These are phyloP conservation scores for Agapetus fuscipes DNA, from an alignment of 2,888 invertebrate species.

Conservation along the genomic window DNA sequence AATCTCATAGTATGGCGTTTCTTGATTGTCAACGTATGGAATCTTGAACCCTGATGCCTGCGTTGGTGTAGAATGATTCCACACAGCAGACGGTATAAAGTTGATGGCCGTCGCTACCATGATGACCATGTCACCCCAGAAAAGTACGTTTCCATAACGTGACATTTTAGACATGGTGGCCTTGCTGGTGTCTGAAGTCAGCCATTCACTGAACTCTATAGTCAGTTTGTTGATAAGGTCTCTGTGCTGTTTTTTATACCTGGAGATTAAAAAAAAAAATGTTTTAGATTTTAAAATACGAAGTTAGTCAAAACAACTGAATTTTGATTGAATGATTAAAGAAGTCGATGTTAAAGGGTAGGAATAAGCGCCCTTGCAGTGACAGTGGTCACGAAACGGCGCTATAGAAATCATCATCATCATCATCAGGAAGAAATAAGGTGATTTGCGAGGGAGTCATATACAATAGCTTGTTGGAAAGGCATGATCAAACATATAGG, in stretches of 20 bases:
- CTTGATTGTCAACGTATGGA: constrained; percentile 10
- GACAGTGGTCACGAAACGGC: no score
- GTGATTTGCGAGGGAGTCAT: no score
- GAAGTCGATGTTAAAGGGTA: no score
- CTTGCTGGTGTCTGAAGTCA: constrained; percentile 4
- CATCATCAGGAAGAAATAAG: no score
- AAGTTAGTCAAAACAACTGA: no score
- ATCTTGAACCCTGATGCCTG: constrained; percentile 12
- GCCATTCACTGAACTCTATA: constrained; percentile 11
- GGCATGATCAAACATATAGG: no score
- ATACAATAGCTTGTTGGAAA: no score
- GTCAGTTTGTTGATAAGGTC: constrained; percentile 7
- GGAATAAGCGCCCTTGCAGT: no score
- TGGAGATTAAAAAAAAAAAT: no score
- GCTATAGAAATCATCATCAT: no score
- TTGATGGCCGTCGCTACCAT: constrained; percentile 10
- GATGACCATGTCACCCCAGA: constrained; percentile 11
- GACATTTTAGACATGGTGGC: constrained; percentile 8
- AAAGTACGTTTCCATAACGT: constrained; percentile 10
- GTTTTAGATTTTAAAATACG: no score
- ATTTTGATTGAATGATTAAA: no score
- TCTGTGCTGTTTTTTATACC: constrained; percentile 5
- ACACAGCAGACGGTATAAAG: constrained; percentile 8
- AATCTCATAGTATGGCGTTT: constrained; percentile 16
- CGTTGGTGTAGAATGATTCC: constrained; percentile 11